These are phyloP conservation scores for Leptestheria dahalacensis DNA, from an alignment of 1,140 invertebrate species.

Conservation along the genomic window DNA sequence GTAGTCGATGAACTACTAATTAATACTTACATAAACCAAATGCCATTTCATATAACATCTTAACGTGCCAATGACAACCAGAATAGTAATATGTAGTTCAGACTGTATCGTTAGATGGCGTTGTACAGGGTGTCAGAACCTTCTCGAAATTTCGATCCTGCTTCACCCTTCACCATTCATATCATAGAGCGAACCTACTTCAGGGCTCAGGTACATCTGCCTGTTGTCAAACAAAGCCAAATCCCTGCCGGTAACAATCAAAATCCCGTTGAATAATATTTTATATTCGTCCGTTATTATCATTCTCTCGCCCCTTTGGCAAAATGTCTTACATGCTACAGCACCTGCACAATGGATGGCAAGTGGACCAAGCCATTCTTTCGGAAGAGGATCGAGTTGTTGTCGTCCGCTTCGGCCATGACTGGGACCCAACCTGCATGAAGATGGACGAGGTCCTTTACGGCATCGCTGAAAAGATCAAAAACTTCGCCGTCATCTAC, in stretches of 20 bases:
- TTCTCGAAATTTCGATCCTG: too few relatives aligned
- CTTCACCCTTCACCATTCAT: too few relatives aligned
- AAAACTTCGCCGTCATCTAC: conserved; percentile 96
- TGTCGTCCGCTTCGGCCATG: conserved; percentile 94
- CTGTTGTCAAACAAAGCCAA: too few relatives aligned
- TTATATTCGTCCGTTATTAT: background rate
- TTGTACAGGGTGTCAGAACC: too few relatives aligned
- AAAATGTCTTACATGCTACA: conserved; percentile 97
- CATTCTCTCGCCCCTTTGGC: background rate
- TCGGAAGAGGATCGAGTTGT: conserved; percentile 96
- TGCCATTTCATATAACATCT: too few relatives aligned
- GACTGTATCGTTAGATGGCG: too few relatives aligned
- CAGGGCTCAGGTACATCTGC: too few relatives aligned
- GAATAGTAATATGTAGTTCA: too few relatives aligned
- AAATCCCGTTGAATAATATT: background rate
- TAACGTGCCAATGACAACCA: too few relatives aligned
- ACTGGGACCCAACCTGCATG: conserved; percentile 99
- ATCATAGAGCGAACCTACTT: too few relatives aligned
- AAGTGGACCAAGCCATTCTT: conserved; percentile 96
- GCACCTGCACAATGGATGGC: conserved; percentile 98
- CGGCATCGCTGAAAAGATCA: conserved; percentile 95
- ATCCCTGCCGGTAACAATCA: background rate
- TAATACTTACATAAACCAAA: too few relatives aligned
- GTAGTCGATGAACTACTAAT: too few relatives aligned
- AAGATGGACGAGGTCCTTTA: conserved; percentile 99